phyloP scores from a whole-genome alignment of 1,140 invertebrate genomes.

The Hypsibius dujardini region DNA sequence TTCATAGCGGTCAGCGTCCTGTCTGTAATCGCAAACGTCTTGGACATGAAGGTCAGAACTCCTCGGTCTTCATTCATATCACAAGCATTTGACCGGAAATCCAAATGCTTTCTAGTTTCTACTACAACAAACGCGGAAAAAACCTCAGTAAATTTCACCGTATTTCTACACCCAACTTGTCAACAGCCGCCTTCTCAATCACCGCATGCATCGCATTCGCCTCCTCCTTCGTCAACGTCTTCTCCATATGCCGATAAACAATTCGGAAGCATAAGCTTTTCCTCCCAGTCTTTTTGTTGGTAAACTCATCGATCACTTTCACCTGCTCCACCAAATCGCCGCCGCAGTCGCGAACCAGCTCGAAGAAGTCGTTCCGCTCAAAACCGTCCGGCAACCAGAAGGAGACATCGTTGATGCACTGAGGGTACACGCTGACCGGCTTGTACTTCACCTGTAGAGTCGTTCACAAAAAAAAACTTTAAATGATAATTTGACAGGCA shows the following conservation, averaged over 20 bases:
- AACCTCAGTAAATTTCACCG: constrained; percentile 36
- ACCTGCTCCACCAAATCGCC: constrained; percentile 85
- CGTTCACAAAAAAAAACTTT: no score
- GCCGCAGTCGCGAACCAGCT: constrained; percentile 65
- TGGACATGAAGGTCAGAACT: no score
- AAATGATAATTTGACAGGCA: no score
- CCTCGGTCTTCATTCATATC: no score
- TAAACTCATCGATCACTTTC: constrained; percentile 64
- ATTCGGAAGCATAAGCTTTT: constrained; percentile 79
- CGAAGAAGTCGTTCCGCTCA: constrained; percentile 76
- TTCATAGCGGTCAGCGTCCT: no score
- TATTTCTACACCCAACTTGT: constrained; percentile 50
- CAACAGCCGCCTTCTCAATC: constrained; percentile 45
- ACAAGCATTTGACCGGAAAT: no score
- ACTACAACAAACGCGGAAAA: no score
- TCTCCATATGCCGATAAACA: constrained; percentile 78
- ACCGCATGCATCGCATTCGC: constrained; percentile 63
- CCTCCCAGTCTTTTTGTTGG: constrained; percentile 61
- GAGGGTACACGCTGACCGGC: constrained; percentile 68
- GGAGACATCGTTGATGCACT: constrained; percentile 78
- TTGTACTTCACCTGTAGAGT: constrained; percentile 39
- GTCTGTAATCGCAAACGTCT: no score
- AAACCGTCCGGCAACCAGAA: constrained; percentile 78
- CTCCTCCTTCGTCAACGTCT: constrained; percentile 65
- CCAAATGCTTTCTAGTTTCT: no score